These are phyloP conservation scores for Myotis lucifugus DNA, from an alignment of 2,113 vertebrate genomes.

Conservation along the genomic window DNA sequence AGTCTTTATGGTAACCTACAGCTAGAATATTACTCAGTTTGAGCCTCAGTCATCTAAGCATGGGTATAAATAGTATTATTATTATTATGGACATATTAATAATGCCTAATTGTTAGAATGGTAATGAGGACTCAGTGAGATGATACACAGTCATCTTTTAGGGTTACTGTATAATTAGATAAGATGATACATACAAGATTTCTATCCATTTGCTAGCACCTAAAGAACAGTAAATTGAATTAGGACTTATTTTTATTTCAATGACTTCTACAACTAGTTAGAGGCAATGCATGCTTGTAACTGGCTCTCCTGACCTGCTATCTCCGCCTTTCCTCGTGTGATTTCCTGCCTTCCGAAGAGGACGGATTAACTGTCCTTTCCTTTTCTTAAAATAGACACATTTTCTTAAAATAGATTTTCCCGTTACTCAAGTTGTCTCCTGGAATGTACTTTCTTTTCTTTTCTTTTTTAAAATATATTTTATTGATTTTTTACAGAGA, in stretches of 20 bases:
- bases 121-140: not conserved
- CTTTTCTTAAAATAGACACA: not conserved
- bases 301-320: not conserved
- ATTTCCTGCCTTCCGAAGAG: not conserved
- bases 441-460: not conserved
- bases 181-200: not conserved
- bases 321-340: not conserved
- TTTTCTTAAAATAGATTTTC: constrained; percentile 7
- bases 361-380: not conserved
- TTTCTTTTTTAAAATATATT: no score
- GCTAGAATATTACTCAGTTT: not conserved
- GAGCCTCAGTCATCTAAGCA: not conserved
- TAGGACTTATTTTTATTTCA: not conserved
- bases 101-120: not conserved
- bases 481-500: no score
- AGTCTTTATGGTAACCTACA: not conserved
- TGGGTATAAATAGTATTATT: not conserved
- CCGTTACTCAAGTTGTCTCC: not conserved
- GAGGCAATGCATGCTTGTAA: not conserved
- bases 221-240: not conserved
- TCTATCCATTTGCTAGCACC: not conserved
- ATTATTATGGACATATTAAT: not conserved
- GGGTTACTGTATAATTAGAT: not conserved
- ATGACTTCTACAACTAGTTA: not conserved
- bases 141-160: not conserved